Conservation (phyloP, 2,888 invertebrate species). For the Choreutis nemorana region DNA sequence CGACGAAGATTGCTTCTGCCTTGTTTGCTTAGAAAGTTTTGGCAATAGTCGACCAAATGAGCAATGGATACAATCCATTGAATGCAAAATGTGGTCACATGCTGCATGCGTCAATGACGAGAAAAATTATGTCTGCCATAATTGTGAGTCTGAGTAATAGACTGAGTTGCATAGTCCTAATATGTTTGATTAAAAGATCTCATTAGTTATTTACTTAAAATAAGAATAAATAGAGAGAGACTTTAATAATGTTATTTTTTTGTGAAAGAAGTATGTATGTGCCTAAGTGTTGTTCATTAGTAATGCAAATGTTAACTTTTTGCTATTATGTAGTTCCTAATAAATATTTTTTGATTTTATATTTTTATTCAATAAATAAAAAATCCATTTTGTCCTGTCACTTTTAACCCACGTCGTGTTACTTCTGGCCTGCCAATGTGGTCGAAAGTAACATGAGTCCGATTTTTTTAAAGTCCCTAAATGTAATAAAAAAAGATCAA, state of each 20-base stretch:
- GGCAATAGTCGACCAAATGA: slow-evolving; percentile 8
- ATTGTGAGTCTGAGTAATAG: slow-evolving; percentile 1
- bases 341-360: slow-evolving; percentile 10
- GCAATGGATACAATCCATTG: slow-evolving; percentile 9
- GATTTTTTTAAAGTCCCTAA: slow-evolving; percentile 10
- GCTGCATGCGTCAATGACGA: slow-evolving; percentile 2
- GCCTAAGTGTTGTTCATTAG: slow-evolving; percentile 1
- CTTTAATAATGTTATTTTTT: not conserved
- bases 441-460: slow-evolving; percentile 12
- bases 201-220: not conserved
- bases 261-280: not conserved
- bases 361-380: slow-evolving; percentile 9
- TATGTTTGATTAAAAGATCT: too few species aligned
- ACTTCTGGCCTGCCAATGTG: slow-evolving; percentile 13
- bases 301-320: slow-evolving; percentile 8
- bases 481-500: not conserved
- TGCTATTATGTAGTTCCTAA: slow-evolving; percentile 7
- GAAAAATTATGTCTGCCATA: slow-evolving; percentile 1
- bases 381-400: slow-evolving; percentile 9
- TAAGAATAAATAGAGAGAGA: slow-evolving; percentile 1
- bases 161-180: not conserved
- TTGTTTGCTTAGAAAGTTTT: slow-evolving; percentile 9
- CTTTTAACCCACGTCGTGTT: slow-evolving; percentile 13
- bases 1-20: slow-evolving; percentile 8
- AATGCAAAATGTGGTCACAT: slow-evolving; percentile 9